Conservation (phyloP, 2,888 invertebrate species). For the Cancer borealis region DNA sequence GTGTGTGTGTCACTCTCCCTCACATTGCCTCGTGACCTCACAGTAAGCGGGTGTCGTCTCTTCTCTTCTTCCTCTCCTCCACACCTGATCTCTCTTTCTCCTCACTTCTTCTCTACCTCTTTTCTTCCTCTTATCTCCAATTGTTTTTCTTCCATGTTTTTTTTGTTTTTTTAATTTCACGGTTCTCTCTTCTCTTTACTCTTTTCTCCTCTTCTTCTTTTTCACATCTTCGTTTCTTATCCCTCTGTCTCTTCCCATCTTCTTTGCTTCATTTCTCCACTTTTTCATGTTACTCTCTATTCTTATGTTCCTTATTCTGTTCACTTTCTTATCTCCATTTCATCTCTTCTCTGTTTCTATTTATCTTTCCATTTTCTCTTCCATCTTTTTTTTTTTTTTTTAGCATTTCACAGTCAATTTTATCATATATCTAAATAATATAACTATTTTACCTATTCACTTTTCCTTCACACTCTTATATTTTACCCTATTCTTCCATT, state of each 20-base stretch:
- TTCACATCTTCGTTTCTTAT: not conserved
- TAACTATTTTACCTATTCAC: not conserved
- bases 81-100: not conserved
- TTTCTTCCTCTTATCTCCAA: not conserved
- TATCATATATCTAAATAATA: not conserved
- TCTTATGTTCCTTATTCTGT: not conserved
- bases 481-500: not conserved
- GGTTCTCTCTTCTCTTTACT: not conserved
- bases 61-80: not conserved
- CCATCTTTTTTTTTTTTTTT: not conserved
- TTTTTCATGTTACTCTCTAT: not conserved
- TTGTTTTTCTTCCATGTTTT: not conserved
- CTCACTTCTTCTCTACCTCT: not conserved
- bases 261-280: not conserved
- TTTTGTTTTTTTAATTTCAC: not conserved
- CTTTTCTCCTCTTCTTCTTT: not conserved
- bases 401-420: not conserved
- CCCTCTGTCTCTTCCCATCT: not conserved
- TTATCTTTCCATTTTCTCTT: not conserved
- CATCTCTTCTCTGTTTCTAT: not conserved
- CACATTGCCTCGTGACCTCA: slow-evolving; percentile 37
- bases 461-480: not conserved
- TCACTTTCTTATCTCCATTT: not conserved
- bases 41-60: not conserved
- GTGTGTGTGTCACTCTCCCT: slow-evolving; percentile 1